Percentiles rank a stretch among this genome's conserved stretches.
Conservation (phyloP, 2,797 vertebrate genomes). For the Morelia viridis region DNA sequence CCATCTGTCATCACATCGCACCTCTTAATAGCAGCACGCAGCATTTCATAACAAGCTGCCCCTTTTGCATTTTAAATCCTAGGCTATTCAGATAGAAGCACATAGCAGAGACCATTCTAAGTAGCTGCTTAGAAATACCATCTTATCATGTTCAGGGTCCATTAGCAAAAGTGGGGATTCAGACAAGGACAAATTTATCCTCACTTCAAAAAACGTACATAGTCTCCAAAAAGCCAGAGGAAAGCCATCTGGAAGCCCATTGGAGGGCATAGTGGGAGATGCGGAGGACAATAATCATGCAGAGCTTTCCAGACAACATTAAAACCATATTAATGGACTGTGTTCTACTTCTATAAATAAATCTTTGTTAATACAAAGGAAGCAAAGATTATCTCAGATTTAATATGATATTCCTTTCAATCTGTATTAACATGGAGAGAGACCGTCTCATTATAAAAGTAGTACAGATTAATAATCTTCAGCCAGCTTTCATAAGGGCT, state of each 20-base stretch:
- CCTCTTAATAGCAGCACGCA: not conserved
- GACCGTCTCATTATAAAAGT: not conserved
- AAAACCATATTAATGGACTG: conserved; percentile 17
- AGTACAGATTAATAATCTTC: not conserved
- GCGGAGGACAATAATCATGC: not conserved
- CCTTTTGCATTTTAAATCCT: conserved; percentile 8
- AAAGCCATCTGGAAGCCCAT: conserved; percentile 1
- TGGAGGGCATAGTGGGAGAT: conserved; percentile 20
- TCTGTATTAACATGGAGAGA: not conserved
- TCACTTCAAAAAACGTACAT: not conserved
- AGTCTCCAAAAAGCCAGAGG: not conserved
- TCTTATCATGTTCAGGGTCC: conserved; percentile 1
- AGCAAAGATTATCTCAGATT: not conserved
- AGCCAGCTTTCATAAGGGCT: not conserved
- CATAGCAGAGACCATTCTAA: not conserved
- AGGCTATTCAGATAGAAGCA: conserved; percentile 12
- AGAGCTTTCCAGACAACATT: not conserved
- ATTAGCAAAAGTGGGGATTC: conserved; percentile 8
- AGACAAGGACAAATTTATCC: not conserved
- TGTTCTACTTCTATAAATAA: conserved; percentile 18
- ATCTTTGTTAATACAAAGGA: conserved; percentile 5
- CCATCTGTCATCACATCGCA: not conserved
- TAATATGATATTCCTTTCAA: not conserved
- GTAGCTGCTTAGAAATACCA: conserved; percentile 4
- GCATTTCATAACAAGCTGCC: conserved; percentile 15